Evolutionary conservation across 2,888 invertebrate species (phyloP), one percentile per base, ranked within the genome.

Genomic region (Chelonus formosanus): DNA sequence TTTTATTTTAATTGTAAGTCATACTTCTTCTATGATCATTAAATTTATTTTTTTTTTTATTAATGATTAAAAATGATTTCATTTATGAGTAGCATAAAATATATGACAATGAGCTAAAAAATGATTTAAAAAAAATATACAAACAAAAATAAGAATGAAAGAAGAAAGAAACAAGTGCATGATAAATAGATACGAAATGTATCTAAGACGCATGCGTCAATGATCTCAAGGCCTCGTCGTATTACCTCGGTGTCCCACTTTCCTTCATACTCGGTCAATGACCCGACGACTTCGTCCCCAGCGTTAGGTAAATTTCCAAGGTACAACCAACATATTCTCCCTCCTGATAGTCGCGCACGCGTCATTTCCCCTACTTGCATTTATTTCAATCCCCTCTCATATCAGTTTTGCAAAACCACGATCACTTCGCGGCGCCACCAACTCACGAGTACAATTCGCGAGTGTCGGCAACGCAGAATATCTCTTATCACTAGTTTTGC

Each of bases 231-330:
- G 82, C 82, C 80, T 81, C 71, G 76, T 76, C 76, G 81, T 78
- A 79, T 81, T 80, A 81, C 76, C 76, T 79, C 77, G 74, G 65
- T 79, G 80, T 82, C 84, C 83, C 80, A 84, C 84, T 84, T 84
- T 83, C 83, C 80, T 80, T 78, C 72, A 74, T 75, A 78, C 75
- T 77, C 82, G 83, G 83, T 83, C 83, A 84, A 81, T 81, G 83
- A 84, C 81, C 83, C 74, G 69, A 57, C 74, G 61, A 35, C 56
- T n/a, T 34, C 36, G 34, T 43, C 55, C 68, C 68, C 71, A 72
- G 66, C 68, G 74, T 75, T 79, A 80, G 80, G 76, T 79, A 78
- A 80, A 76, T 77, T 78, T 80, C 81, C 81, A 81, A 81, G 81
- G 80, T 80, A 75, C 77, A 73, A 71, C 58, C 20, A 67, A 73